Evolutionary conservation across 2,113 vertebrate genomes (phyloP), one percentile per base, ranked within the genome.

Genomic region (Amazona vittata): DNA sequence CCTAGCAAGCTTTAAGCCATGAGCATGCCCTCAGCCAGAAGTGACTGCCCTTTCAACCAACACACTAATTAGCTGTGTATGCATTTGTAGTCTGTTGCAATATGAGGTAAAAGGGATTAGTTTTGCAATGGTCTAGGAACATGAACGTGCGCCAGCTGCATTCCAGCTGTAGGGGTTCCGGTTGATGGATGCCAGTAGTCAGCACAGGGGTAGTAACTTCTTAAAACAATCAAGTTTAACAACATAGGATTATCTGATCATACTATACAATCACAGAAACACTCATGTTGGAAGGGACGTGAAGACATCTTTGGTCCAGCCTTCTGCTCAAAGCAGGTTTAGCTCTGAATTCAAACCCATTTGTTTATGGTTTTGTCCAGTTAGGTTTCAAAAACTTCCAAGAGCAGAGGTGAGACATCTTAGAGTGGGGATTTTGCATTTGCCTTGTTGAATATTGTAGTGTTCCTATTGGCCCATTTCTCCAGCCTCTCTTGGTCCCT

Each of bases 71-170:
- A 96, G 95, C 94, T 96, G 95, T 0, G 84, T 96, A 33, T 84
- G 94, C 94, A 97, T 96, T 97, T 93, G 94, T 89, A 97, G 91
- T 97, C 96, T 97, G 94, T 96, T 97, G 96, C 96, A 97, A 97
- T 96, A 97, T 75, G 91, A 97, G 96, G 96, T 97, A 96, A 97
- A 97, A 96, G 95, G 96, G 91, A 96, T 94, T 95, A 15, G 78
- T 97, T 96, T 96, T 97, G 96, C 95, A 97, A 97, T 95, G 96
- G 93, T 79, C 78, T 89, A 96, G 84, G 94, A 96, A 91, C 81
- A 96, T 73, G 96, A 97, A 96, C 74, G 49, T 96, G 78, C 1
- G 86, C 95, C 95, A 97, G 94, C 94, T 95, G 93, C 96, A 65
- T 97, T 97, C 91, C 96, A 97, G 96, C 96, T 97, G 95, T 69